A percentile compares a stretch with the other conserved stretches of the same genome.
These are phyloP conservation scores for Vulpes vulpes DNA, from an alignment of 2,113 vertebrate genomes.

Conservation along the genomic window DNA sequence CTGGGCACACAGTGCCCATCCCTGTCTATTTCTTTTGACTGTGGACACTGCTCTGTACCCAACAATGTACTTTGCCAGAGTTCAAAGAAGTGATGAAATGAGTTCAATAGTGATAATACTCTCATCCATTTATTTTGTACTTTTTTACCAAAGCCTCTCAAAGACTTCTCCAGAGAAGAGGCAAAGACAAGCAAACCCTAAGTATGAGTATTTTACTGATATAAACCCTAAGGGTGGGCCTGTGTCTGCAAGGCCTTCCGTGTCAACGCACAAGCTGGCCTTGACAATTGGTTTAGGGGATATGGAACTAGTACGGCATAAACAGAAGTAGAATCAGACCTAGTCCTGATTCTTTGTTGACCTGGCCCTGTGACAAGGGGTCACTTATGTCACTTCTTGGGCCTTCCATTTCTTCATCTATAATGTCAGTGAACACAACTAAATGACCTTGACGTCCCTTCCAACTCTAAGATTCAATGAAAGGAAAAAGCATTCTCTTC, in stretches of 20 bases:
- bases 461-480: neutral
- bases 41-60: neutral
- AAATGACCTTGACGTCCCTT: neutral
- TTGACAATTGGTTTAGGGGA: neutral
- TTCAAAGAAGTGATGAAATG: neutral
- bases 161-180: neutral
- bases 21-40: neutral
- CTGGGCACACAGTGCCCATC: neutral
- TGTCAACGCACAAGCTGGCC: neutral
- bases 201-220: neutral
- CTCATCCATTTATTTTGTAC: neutral
- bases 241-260: neutral
- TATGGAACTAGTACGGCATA: neutral
- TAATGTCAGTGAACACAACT: neutral
- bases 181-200: neutral
- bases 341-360: neutral
- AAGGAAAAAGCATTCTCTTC: constrained; percentile 24
- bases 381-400: neutral
- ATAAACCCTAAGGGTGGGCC: neutral
- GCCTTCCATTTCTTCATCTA: neutral
- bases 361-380: neutral
- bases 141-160: constrained; percentile 16
- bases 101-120: neutral
- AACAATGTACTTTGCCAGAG: neutral
- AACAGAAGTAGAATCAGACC: neutral